Evolutionary conservation across 2,113 vertebrate species (phyloP), one percentile per base, ranked within the genome.

Genomic region (Abramis brama): DNA sequence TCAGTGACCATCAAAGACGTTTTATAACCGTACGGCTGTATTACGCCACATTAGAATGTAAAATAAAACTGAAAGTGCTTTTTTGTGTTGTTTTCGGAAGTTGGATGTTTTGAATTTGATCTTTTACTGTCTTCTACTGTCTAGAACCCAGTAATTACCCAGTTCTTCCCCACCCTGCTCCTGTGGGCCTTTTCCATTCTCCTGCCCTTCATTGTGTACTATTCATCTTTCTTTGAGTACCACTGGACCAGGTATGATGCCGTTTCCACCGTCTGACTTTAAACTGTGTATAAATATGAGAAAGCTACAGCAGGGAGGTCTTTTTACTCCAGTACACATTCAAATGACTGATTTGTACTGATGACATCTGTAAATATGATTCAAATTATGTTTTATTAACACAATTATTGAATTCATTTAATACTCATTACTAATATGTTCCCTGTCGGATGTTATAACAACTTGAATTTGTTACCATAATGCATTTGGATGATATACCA

Each of bases 141-240:
- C 27, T 94, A 99, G 98, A 99, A 96, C 89, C 98, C 98, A 0
- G 83, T 99, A 59, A 94, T 99, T 88, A 99, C 97, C 55, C 97
- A 99, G 94, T 99, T 99, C 93, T 96, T 98, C 87, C 97, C 98
- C 3, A 98, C 97, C 0, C 91, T 99, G 86, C 88, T 99, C 90
- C 96, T 99, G 86, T 99, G 98, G 98, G 94, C 94, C 52, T 98
- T 99, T 90, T 98, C 98, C 0, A 97, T 98, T 87, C 96, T 97
- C 55, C 89, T 99, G 91, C 98, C 97, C 62, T 97, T 99, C 91
- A 92, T 99, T 0, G 98, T 99, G 84, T 99, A 98, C 93, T 96
- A 97, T 90, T 99, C 98, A 0, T 94, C 97, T 1, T 97, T 99
- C 94, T 96, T 98, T 0, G 98, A 99, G 90, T 95, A 95, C 9